Evolutionary conservation across 2,888 invertebrate species (phyloP), one percentile per base, ranked within the genome.

Genomic region (Tiphia femorata): DNA sequence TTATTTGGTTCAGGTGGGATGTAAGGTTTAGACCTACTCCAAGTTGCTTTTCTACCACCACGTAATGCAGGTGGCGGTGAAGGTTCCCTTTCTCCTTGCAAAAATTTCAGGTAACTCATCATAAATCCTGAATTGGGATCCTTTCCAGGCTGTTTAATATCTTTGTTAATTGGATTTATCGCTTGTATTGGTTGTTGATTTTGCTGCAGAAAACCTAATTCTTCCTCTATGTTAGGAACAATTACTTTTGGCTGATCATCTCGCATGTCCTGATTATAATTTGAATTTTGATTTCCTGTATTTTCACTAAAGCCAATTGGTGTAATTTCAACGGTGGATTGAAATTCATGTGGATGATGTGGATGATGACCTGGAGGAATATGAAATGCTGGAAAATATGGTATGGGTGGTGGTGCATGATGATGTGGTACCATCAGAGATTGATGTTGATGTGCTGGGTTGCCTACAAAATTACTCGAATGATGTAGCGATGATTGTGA

Each of bases 141-240:
- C 43, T 76, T 80, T 72, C 86, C 86, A 62, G 87, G 85, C 61
- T 87, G 86, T 77, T 86, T 87, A 74, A 87, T 84, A 79, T 89
- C 90, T 84, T 89, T 89, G 76, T 88, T 89, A 75, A 87, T 85
- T 65, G 86, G 84, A 84, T 87, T 86, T 64, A 84, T 81, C 65
- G 77, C 56, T 49, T 65, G 70, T 2, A 67, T 52, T 20, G 64
- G 66, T 64, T 66, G 78, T 67, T 57, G 73, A 62, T 64, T 71
- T 33, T 81, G 84, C 67, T 79, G 84, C 68, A 94, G 87, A 85
- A 93, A 93, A 84, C 91, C 91, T 79, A 94, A 87, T 85, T 94
- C 94, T 86, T 94, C 93, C 84, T 94, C 94, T 83, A 94, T 93
- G 86, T 94, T 93, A 74, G 94, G 94, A 78, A 94, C 93, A 76